These are phyloP conservation scores for Perca schrenkii DNA, from an alignment of 2,113 vertebrate genomes.

Conservation along the genomic window DNA sequence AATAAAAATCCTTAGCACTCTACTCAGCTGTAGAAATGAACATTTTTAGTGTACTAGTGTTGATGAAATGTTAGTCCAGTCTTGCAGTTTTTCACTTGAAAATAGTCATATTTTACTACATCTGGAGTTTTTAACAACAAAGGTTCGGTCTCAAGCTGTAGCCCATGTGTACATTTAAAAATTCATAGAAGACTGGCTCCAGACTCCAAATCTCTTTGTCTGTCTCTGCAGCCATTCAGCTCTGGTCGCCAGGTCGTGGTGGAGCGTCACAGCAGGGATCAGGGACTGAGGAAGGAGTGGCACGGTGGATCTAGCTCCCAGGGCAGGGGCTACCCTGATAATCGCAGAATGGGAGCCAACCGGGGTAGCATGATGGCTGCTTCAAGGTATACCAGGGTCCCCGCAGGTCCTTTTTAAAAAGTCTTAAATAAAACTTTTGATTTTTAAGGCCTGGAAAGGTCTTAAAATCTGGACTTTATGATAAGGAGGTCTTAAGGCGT, in stretches of 20 bases:
- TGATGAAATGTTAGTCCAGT: not conserved
- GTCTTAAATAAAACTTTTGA: too few species aligned
- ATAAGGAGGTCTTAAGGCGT: too few species aligned
- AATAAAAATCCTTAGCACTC: not conserved
- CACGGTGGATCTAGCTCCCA: slow-evolving; percentile 90
- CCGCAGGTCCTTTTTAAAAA: too few species aligned
- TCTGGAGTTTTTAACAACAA: not conserved
- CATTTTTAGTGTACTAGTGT: not conserved
- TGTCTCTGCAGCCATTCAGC: slow-evolving; percentile 85
- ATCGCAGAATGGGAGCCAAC: slow-evolving; percentile 88
- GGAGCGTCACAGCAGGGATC: slow-evolving; percentile 91
- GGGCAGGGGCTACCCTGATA: slow-evolving; percentile 87
- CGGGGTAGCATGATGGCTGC: slow-evolving; percentile 91
- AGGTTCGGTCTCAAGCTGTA: too few species aligned
- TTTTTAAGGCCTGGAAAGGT: too few species aligned
- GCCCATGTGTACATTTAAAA: not conserved
- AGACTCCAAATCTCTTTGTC: not conserved
- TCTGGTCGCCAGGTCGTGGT: slow-evolving; percentile 93
- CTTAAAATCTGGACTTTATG: too few species aligned
- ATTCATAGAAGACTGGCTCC: not conserved
- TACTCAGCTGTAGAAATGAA: not conserved
- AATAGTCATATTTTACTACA: not conserved
- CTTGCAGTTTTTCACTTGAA: not conserved
- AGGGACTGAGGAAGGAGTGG: slow-evolving; percentile 95
- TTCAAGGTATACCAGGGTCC: slow-evolving; percentile 85